Conservation (phyloP, 2,888 invertebrate species). For the Ephialtes manifestator region DNA sequence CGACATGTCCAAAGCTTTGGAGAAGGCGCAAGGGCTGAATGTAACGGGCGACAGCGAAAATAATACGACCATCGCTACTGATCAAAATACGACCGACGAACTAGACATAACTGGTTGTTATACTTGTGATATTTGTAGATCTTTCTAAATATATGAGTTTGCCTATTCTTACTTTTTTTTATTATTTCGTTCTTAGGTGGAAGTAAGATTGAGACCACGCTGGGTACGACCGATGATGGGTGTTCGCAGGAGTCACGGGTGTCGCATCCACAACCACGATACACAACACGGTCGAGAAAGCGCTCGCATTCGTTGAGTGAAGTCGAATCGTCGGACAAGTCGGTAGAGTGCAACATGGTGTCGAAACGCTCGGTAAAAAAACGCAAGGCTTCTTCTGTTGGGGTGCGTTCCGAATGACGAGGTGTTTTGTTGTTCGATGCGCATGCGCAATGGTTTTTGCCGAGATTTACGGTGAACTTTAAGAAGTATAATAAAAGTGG, state of each 20-base stretch:
- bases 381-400: neutral
- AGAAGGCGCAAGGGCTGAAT: constrained; percentile 64
- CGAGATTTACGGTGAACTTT: too few species aligned
- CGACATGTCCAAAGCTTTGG: constrained; percentile 70
- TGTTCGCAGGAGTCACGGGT: neutral
- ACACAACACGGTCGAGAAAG: neutral
- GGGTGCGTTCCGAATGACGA: too few species aligned
- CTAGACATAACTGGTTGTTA: neutral
- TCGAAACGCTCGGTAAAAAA: neutral
- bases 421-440: too few species aligned
- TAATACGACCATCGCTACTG: neutral
- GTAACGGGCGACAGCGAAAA: constrained; percentile 1
- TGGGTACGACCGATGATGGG: neutral
- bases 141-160: neutral
- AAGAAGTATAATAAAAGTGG: too few species aligned
- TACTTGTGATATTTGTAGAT: neutral
- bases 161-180: neutral
- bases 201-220: neutral
- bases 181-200: neutral
- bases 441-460: too few species aligned
- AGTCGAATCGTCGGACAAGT: neutral
- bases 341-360: neutral
- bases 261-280: neutral
- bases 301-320: neutral
- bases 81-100: neutral